Evolutionary conservation across 2,888 invertebrate genomes (phyloP), one percentile per base, ranked within the genome.

Genomic region (Myopa testacea): DNA sequence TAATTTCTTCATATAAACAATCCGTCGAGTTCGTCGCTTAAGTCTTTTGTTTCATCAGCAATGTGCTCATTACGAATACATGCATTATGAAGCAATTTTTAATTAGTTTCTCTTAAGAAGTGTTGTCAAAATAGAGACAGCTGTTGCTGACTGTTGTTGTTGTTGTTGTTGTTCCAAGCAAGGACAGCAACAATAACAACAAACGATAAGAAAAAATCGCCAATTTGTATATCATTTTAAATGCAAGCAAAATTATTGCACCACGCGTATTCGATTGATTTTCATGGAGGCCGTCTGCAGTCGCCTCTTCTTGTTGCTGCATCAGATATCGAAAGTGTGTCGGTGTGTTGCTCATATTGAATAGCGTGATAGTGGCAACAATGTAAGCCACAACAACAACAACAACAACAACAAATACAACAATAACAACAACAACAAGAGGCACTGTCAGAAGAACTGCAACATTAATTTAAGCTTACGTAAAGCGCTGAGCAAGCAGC

Each of bases 161-260:
- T 10, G 45, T 45, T 45, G 45, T 45, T 45, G 6, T 45, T 10
- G 7, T 10, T 45, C 6, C 45, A 45, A 70, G 45, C 14, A 70
- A 26, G 62, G 34, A 62, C 68, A 40, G 19, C 68, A 68, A 68
- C 45, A 68, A 68, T 40, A 68, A 68, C 67, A 40, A 38, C 68
- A 68, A 62, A n/a, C 68, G 12, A 26, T 12, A 63, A 26, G 50
- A 74, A 62, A 26, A 70, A 40, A 68, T 10, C 65, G 14, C 38
- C 68, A 68, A 68, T 38, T 68, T 40, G 55, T n/a, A 55, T 55
- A n/a, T 14, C 10, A 55, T 55, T n/a, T 1, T 14, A n/a, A 55
- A 55, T 55, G 55, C 55, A n/a, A 1, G 55, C 14, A 14, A n/a
- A 63, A n/a, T 63, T 12, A 37, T 34, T 63, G 63, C n/a, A 63